Conservation (phyloP, 2,888 invertebrate species). For the Hyalella azteca region DNA sequence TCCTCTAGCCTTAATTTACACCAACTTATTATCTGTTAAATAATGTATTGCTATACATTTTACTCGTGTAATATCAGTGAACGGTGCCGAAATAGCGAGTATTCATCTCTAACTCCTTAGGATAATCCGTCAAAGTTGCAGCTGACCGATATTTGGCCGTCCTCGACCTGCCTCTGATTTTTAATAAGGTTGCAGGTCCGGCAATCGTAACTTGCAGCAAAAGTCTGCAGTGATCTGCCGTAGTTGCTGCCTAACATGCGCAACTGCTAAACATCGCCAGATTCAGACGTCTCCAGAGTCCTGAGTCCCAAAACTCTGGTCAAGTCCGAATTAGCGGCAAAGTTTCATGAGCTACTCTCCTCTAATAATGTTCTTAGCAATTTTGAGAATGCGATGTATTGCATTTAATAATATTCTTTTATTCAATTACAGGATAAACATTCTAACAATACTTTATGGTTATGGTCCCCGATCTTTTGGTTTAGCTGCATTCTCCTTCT, state of each 20-base stretch:
- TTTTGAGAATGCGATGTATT: no score
- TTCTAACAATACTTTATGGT: no score
- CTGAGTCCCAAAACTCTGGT: not conserved
- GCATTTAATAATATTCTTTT: no score
- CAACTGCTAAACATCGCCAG: not conserved
- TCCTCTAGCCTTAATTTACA: no score
- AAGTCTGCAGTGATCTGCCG: not conserved
- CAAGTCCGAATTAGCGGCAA: not conserved
- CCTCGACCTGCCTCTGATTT: not conserved
- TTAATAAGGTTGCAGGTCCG: not conserved
- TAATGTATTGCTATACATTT: not conserved
- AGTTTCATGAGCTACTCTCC: not conserved
- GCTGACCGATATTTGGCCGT: not conserved
- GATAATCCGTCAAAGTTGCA: not conserved
- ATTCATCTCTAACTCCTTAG: not conserved
- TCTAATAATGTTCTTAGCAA: no score
- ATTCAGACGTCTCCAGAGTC: not conserved
- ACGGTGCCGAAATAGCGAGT: not conserved
- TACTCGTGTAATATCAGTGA: not conserved
- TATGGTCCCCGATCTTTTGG: no score
- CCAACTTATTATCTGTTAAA: not conserved
- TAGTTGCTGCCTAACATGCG: conserved; percentile 30
- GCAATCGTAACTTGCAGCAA: conserved; percentile 19
- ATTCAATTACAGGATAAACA: no score
- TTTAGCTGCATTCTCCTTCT: no score